Percentiles rank a stretch among this genome's conserved stretches.
Conservation (phyloP, 2,113 vertebrate genomes). For the Camarhynchus parvulus region DNA sequence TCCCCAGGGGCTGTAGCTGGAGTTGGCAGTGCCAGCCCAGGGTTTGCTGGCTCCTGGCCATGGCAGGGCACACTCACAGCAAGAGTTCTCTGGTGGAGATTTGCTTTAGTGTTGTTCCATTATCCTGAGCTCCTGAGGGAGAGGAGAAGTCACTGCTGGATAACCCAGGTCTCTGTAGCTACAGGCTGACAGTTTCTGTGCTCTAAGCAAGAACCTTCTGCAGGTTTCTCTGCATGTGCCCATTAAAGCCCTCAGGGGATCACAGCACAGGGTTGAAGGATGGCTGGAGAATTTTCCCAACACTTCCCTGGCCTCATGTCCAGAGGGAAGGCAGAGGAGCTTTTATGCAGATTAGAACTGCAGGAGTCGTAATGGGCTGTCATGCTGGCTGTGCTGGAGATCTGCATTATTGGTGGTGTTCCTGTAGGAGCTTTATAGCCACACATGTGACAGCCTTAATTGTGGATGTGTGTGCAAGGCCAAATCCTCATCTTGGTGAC, state of each 20-base stretch:
- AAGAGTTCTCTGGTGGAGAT: background rate
- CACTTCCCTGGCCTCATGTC: background rate
- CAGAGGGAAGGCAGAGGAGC: background rate
- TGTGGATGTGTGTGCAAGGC: background rate
- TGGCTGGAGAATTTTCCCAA: background rate
- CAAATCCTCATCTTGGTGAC: background rate
- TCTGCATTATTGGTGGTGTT: background rate
- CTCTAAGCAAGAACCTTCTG: background rate
- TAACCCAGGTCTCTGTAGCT: background rate
- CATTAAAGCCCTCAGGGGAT: background rate
- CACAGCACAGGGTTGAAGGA: background rate
- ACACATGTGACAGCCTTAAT: background rate
- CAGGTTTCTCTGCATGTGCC: background rate
- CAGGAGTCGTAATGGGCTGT: background rate
- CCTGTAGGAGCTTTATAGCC: background rate
- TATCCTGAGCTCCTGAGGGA: background rate
- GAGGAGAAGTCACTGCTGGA: background rate
- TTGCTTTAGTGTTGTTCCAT: background rate
- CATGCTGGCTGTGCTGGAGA: background rate
- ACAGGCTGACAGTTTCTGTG: background rate
- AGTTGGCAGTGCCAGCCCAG: background rate
- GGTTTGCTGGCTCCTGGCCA: background rate
- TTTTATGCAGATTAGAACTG: background rate
- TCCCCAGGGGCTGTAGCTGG: background rate
- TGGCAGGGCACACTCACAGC: fast-evolving